A percentile compares a stretch with the other conserved stretches of the same genome.
Evolutionary conservation across 2,113 vertebrate genomes (phyloP).

Genomic region (Lophochroa leadbeateri): DNA sequence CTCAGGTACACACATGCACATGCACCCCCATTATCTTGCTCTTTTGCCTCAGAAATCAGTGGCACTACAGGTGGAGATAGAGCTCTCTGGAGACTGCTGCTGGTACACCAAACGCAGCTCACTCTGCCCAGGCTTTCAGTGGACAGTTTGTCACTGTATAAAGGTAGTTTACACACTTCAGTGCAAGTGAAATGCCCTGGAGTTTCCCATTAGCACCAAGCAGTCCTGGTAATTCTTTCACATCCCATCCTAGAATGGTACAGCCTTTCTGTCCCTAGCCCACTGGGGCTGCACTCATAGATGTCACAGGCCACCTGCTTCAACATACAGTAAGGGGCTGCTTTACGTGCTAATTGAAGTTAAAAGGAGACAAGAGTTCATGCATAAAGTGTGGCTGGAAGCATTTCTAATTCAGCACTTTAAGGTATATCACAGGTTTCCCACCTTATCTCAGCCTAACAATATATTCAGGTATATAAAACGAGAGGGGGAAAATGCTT

Average conservation of each 20-base stretch:
- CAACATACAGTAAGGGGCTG: background rate
- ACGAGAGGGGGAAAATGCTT: background rate
- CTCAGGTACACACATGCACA: fast-evolving
- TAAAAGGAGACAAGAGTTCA: background rate
- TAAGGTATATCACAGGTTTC: background rate
- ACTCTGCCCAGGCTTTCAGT: background rate
- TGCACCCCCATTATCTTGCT: fast-evolving
- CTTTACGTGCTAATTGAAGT: fast-evolving
- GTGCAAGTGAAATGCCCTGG: background rate
- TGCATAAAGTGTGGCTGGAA: background rate
- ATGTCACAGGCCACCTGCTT: background rate
- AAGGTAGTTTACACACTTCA: background rate
- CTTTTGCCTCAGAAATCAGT: background rate
- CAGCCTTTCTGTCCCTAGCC: background rate
- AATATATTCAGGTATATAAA: background rate
- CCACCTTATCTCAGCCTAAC: background rate
- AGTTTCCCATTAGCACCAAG: background rate
- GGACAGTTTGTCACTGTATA: background rate
- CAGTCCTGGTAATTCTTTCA: background rate
- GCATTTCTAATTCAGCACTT: background rate
- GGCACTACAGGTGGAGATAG: fast-evolving
- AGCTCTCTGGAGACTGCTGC: background rate
- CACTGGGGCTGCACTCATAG: background rate
- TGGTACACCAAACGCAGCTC: background rate
- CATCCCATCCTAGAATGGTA: too few relatives aligned